A percentile compares a stretch with the other conserved stretches of the same genome.
phyloP scores from a whole-genome alignment of 2,888 invertebrate genomes.

The Orthosia cruda region DNA sequence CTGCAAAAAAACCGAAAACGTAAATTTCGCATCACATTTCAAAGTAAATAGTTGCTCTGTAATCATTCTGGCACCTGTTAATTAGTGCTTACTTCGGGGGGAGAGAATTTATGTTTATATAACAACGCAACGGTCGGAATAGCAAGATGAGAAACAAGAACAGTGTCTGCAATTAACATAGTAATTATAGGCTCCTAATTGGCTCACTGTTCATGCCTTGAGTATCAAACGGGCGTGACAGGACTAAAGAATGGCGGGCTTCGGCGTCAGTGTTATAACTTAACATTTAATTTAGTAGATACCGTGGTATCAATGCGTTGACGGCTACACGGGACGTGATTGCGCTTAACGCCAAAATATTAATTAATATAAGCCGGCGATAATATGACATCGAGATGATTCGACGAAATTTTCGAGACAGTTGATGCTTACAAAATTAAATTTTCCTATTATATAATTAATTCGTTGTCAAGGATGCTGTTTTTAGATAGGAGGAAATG shows the following conservation, averaged over 20 bases:
- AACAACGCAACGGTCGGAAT: slow-evolving; percentile 85
- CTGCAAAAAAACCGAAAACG: slow-evolving; percentile 36
- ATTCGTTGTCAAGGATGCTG: background rate
- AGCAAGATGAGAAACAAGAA: slow-evolving; percentile 87
- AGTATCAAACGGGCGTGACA: slow-evolving; percentile 88
- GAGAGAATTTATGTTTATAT: slow-evolving; percentile 87
- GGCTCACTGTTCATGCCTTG: slow-evolving; percentile 88
- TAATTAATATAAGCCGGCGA: slow-evolving; percentile 65
- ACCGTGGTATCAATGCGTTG: slow-evolving; percentile 75
- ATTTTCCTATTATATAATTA: slow-evolving; percentile 14
- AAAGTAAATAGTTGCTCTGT: slow-evolving; percentile 73
- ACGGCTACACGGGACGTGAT: slow-evolving; percentile 62
- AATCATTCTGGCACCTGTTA: slow-evolving; percentile 82
- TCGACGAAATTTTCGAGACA: slow-evolving; percentile 42
- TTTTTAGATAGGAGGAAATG: background rate
- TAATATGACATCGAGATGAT: slow-evolving; percentile 53
- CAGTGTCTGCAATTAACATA: slow-evolving; percentile 90
- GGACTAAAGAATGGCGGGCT: slow-evolving; percentile 76
- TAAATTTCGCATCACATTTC: slow-evolving; percentile 53
- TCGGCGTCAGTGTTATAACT: slow-evolving; percentile 64
- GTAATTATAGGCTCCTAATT: slow-evolving; percentile 91
- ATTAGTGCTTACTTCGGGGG: slow-evolving; percentile 83
- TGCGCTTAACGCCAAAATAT: slow-evolving; percentile 67
- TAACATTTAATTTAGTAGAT: slow-evolving; percentile 86
- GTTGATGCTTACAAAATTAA: slow-evolving; percentile 10